phyloP scores from a whole-genome alignment of 2,113 vertebrate species.

The Daphoenositta chrysoptera region DNA sequence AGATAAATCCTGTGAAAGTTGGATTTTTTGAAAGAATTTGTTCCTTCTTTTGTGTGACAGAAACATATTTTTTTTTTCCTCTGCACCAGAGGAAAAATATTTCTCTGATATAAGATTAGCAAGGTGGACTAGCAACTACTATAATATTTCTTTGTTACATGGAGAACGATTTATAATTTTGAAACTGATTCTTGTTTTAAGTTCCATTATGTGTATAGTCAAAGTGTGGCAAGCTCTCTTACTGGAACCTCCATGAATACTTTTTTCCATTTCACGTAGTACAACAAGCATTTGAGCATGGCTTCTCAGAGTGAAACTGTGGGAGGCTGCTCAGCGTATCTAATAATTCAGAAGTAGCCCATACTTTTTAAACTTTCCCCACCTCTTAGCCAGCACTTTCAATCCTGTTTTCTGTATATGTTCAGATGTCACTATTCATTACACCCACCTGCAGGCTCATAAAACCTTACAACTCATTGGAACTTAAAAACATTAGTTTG shows the following conservation, averaged over 20 bases:
- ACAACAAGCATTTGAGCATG: not conserved
- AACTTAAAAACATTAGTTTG: not conserved
- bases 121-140: not conserved
- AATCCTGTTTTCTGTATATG: not conserved
- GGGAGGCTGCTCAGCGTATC: not conserved
- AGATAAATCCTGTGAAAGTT: not conserved
- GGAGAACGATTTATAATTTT: not conserved
- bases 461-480: not conserved
- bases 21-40: not conserved
- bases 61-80: not conserved
- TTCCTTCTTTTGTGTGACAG: not conserved
- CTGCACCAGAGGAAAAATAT: not conserved
- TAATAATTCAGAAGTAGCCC: not conserved
- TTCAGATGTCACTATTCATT: not conserved
- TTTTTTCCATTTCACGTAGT: not conserved
- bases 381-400: not conserved
- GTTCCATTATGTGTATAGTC: accelerated
- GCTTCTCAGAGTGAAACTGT: not conserved
- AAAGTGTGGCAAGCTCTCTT: not conserved
- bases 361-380: not conserved
- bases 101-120: not conserved
- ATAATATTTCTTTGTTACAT: not conserved
- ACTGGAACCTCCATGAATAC: not conserved
- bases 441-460: not conserved
- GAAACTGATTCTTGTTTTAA: not conserved